phyloP scores from a whole-genome alignment of 2,888 invertebrate genomes.

The Eupithecia subumbrata region DNA sequence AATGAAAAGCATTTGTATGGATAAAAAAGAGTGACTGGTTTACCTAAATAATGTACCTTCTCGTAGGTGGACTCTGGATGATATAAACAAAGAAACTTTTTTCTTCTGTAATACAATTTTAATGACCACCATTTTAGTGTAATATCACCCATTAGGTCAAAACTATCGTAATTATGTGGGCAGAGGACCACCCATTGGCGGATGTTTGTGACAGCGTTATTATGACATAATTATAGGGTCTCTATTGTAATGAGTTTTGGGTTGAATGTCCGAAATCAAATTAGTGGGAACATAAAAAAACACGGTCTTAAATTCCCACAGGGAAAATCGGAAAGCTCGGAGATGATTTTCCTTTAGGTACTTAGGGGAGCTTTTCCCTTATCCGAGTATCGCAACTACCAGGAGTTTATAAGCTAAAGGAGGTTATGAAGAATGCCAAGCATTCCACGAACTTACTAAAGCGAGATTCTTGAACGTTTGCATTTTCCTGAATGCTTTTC shows the following conservation, averaged over 20 bases:
- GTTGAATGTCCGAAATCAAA: background rate
- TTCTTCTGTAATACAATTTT: constrained; percentile 4
- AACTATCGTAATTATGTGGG: constrained; percentile 5
- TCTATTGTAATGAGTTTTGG: background rate
- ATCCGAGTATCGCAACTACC: constrained; percentile 23
- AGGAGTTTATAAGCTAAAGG: constrained; percentile 25
- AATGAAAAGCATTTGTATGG: too few species aligned
- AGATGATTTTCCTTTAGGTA: background rate
- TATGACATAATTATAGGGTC: background rate
- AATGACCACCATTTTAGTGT: background rate
- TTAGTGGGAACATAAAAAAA: background rate
- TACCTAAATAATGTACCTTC: background rate
- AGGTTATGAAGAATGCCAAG: constrained; percentile 11
- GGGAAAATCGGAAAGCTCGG: background rate
- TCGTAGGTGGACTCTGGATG: background rate
- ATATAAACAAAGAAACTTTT: constrained; percentile 8
- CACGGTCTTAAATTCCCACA: background rate
- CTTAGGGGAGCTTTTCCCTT: constrained; percentile 19
- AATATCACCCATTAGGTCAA: constrained; percentile 11
- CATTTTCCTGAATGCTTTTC: background rate
- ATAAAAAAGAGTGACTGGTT: background rate
- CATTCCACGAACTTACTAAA: background rate
- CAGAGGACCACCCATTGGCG: constrained; percentile 6
- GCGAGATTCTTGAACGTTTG: background rate
- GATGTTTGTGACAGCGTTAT: constrained; percentile 2